Evolutionary conservation across 2,888 invertebrate species (phyloP), one percentile per base, ranked within the genome.

Genomic region (Smittia sp.): DNA sequence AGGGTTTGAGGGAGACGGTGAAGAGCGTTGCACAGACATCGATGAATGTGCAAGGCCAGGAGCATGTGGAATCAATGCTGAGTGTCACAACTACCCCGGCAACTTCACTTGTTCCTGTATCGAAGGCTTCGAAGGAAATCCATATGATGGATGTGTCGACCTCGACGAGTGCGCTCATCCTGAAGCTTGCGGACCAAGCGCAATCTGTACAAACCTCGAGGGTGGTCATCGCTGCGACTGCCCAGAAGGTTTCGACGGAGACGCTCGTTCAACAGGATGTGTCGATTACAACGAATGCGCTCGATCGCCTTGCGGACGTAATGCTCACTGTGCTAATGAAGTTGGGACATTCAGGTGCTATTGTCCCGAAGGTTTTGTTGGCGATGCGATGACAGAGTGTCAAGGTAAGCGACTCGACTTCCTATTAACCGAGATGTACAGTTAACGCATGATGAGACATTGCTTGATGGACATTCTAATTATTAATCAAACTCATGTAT

Each of bases 1-100:
- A 75, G 96, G 96, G 74, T 96, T 89, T 79, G 90, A 92, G 82
- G 96, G 96, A 75, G 93, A 96, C 78, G 96, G 95, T 52, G 94
- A 95, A 85, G 89, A 89, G 78, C 88, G 89, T 80, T 96, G 96
- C 84, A 75, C 83, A 89, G 96, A 96, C 85, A 89, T 96, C 77
- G 89, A 96, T 81, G 96, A 96, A 85, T 96, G 96, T 84, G 84
- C 85, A 79, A 86, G 89, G 80, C 90, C 92, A 67, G 88, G 89
- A 78, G 89, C 91, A 76, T 96, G 96, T 80, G 95, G 94, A 75
- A 84, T 85, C 74, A 91, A 93, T 79, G 89, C 95, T 54, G 80
- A 90, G 73, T 96, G 96, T 81, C 87, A 88, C 76, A 96, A 96
- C 81, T 87, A 86, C 75, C 90, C 90, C 74, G 96, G 96, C 80